Evolutionary conservation across 2,797 vertebrate genomes (phyloP), one percentile per base, ranked within the genome.

Genomic region (Echeneis naucrates): DNA sequence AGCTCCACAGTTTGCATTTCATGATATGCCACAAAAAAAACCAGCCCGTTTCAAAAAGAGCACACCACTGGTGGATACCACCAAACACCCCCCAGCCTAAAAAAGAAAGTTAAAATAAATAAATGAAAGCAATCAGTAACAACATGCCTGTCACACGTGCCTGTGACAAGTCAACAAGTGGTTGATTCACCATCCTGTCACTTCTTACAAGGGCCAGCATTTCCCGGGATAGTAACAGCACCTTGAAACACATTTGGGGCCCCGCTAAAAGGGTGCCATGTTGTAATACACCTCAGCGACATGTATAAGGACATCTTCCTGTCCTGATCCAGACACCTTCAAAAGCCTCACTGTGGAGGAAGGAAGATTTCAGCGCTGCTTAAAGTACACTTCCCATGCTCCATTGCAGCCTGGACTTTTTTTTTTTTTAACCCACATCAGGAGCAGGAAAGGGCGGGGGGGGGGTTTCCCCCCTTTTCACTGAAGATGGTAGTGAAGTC

Each of bases 361-460:
- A n/a, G 66, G 81, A 85, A 61, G 77, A 85, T 88, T 92, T 90
- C 87, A 85, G 87, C 79, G 72, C 68, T 80, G 63, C 72, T 75
- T 82, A 90, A 85, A 33, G 88, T 84, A 91, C 88, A 85, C 82
- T 81, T 87, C 84, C 62, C 21, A 23, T 47, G 8, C 78, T 16
- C 75, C 72, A 47, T 81, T 81, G 40, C 77, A 58, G 54, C 54
- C 67, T 13, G 24, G 23, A 48, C 56, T 53, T 53, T 63, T 81
- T 84, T 84, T 53, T 53, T 63, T 81, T 84, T 84, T 82, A 78
- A 77, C 19, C 0, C 24, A 48, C 35, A 55, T 47, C 54, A 72
- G 37, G 73, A n/a, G n/a, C n/a, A n/a, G n/a, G n/a, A n/a, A n/a
- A n/a, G n/a, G n/a, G n/a, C n/a, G n/a, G n/a, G n/a, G n/a, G n/a